Evolutionary conservation across 2,797 vertebrate genomes (phyloP).

Genomic region (Eutrigla gurnardus): DNA sequence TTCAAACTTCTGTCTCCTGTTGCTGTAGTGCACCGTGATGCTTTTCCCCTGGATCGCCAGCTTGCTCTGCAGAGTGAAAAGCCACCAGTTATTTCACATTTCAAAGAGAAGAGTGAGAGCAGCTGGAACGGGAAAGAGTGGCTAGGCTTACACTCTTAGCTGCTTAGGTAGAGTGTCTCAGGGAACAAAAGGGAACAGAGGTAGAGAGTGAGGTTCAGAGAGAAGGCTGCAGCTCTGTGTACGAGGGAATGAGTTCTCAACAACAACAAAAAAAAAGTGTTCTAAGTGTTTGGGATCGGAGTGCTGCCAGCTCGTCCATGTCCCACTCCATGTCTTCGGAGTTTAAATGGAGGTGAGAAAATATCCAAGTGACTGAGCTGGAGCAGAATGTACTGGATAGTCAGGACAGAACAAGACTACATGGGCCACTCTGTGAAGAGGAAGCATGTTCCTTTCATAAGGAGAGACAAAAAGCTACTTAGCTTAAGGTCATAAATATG

Average conservation of each 20-base stretch:
- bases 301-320: slow-evolving; percentile 71
- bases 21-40: slow-evolving; percentile 94
- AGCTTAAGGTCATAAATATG: background rate
- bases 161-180: slow-evolving; percentile 60
- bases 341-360: slow-evolving; percentile 67
- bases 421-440: slow-evolving; percentile 46
- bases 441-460: slow-evolving; percentile 18
- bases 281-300: slow-evolving; percentile 72
- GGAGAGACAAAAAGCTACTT: background rate
- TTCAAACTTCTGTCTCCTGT: slow-evolving; percentile 93
- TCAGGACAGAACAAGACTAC: slow-evolving; percentile 29
- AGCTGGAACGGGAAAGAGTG: slow-evolving; percentile 80
- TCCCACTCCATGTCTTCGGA: slow-evolving; percentile 65
- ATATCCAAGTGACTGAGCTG: slow-evolving; percentile 69
- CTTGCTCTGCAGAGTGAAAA: slow-evolving; percentile 88
- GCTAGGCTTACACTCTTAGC: slow-evolving; percentile 60
- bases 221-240: slow-evolving; percentile 47
- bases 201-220: slow-evolving; percentile 47
- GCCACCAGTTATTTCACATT: slow-evolving; percentile 46
- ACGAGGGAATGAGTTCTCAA: slow-evolving; percentile 28
- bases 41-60: slow-evolving; percentile 92
- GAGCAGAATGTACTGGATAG: slow-evolving; percentile 70
- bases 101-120: slow-evolving; percentile 84
- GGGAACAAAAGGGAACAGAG: slow-evolving; percentile 44
- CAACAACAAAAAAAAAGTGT: slow-evolving; percentile 1